Conservation (phyloP, 2,888 invertebrate species). For the Gibbula magus region DNA sequence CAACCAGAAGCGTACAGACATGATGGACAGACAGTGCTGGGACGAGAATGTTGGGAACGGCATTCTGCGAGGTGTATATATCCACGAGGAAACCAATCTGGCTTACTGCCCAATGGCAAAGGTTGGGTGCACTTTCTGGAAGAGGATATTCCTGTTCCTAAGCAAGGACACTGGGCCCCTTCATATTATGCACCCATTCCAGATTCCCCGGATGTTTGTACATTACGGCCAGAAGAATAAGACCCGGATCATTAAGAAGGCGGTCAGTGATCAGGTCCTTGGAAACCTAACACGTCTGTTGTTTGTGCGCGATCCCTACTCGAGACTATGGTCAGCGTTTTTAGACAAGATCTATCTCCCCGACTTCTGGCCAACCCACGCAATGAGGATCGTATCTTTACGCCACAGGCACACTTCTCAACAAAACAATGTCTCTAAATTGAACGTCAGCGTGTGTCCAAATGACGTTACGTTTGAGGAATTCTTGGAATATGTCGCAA, state of each 20-base stretch:
- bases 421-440: too few relatives aligned
- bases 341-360: conserved; percentile 42
- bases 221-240: neutral
- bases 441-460: conserved; percentile 2
- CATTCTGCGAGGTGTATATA: neutral
- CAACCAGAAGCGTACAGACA: too few relatives aligned
- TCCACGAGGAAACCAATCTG: neutral
- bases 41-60: neutral
- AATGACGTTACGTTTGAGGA: conserved; percentile 32
- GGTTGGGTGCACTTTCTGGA: conserved; percentile 44
- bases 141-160: conserved; percentile 37
- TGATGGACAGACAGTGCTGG: too few relatives aligned
- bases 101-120: conserved; percentile 24
- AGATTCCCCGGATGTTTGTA: conserved; percentile 31
- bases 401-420: too few relatives aligned
- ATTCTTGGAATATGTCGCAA: conserved; percentile 28
- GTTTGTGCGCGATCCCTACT: conserved; percentile 39
- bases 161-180: conserved; percentile 32
- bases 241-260: neutral
- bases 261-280: neutral
- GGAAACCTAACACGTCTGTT: conserved; percentile 21
- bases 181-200: conserved; percentile 28
- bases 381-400: neutral
- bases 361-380: conserved; percentile 36
- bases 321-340: conserved; percentile 41